Percentiles rank a stretch among this genome's conserved stretches.
phyloP scores from a whole-genome alignment of 1,140 invertebrate genomes.

The Bombus turneri region DNA sequence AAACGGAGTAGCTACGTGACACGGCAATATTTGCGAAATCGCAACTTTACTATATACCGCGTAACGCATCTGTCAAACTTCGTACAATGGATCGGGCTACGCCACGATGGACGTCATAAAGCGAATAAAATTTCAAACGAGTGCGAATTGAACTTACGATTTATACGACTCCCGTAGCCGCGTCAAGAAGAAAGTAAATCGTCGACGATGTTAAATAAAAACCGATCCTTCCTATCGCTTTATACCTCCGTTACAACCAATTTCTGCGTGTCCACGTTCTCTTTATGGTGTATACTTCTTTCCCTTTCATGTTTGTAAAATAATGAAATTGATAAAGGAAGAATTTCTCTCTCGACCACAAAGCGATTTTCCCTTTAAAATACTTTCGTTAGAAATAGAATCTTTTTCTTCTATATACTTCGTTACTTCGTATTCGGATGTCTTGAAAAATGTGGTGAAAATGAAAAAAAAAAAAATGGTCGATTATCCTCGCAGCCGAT shows the following conservation, averaged over 20 bases:
- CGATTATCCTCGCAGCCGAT: too few species aligned
- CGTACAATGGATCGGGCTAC: neutral
- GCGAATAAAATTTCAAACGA: constrained; percentile 26
- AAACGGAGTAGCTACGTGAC: constrained; percentile 19
- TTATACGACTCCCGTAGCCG: neutral
- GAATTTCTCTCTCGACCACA: neutral
- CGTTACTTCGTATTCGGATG: too few species aligned
- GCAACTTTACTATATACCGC: neutral
- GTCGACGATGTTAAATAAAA: constrained; percentile 1
- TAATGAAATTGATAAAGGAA: neutral
- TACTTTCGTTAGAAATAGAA: neutral
- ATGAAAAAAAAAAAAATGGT: too few species aligned
- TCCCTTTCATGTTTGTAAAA: too few species aligned
- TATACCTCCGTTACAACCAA: neutral
- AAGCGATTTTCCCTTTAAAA: neutral
- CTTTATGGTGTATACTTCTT: neutral
- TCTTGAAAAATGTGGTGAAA: too few species aligned
- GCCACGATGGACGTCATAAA: neutral
- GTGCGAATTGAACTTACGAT: neutral
- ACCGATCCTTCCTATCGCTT: neutral
- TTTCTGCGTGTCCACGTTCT: too few species aligned
- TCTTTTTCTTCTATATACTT: too few species aligned
- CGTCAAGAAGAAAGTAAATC: neutral
- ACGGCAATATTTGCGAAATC: constrained; percentile 11
- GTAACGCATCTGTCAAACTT: constrained; percentile 13